phyloP scores from a whole-genome alignment of 1,140 invertebrate genomes.

The Tetranychus urticae region DNA sequence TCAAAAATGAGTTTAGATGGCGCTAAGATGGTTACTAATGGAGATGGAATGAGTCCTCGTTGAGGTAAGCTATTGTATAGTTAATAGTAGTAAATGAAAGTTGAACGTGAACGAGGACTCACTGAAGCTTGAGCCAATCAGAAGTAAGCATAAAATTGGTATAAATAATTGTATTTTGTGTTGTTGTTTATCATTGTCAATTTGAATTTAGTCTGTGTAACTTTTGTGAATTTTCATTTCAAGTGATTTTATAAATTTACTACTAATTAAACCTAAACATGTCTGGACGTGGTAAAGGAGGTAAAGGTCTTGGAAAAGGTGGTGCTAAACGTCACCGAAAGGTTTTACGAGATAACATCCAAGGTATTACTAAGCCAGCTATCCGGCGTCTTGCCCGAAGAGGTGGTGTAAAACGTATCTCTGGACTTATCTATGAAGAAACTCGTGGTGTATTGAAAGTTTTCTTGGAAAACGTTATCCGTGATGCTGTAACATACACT shows the following conservation, averaged over 20 bases:
- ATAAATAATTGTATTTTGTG: not conserved
- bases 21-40: too few species aligned
- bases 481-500: conserved; percentile 57
- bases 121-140: not conserved
- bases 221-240: not conserved
- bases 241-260: not conserved
- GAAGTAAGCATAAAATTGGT: not conserved
- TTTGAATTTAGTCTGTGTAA: not conserved
- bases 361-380: conserved; percentile 41
- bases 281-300: conserved; percentile 23
- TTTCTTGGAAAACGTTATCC: conserved; percentile 55
- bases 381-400: conserved; percentile 38
- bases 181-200: not conserved
- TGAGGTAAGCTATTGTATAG: too few species aligned
- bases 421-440: conserved; percentile 44
- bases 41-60: too few species aligned
- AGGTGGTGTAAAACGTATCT: conserved; percentile 49
- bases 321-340: conserved; percentile 22
- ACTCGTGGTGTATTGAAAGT: conserved; percentile 43
- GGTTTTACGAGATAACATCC: conserved; percentile 41
- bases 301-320: conserved; percentile 23
- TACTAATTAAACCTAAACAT: conserved; percentile 8
- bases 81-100: not conserved
- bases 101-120: not conserved
- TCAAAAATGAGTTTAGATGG: too few species aligned